Percentiles rank a stretch among this genome's conserved stretches.
These are phyloP conservation scores for Microplitis manilae DNA, from an alignment of 2,888 invertebrate genomes.

Conservation along the genomic window DNA sequence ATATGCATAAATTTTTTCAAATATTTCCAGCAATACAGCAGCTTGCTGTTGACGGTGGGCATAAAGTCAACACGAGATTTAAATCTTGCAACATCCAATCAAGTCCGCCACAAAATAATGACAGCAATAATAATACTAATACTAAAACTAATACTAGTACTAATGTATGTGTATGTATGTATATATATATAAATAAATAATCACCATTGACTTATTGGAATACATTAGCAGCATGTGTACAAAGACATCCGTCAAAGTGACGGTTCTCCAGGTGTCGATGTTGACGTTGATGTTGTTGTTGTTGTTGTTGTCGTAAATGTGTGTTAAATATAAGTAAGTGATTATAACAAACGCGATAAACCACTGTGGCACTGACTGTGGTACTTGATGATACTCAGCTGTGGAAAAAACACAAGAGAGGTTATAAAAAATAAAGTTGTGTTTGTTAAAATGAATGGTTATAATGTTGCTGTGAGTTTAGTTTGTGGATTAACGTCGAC, in stretches of 20 bases:
- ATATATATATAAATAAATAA: conserved; percentile 23
- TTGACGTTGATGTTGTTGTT: conserved; percentile 7
- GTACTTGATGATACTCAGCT: conserved; percentile 47
- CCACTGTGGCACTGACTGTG: conserved; percentile 38
- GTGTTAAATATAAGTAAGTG: neutral
- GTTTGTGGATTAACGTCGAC: neutral
- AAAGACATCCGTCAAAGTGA: conserved; percentile 31
- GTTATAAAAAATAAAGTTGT: conserved; percentile 48
- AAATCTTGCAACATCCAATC: too few species aligned
- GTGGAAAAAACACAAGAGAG: conserved; percentile 51
- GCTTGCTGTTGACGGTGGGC: too few species aligned
- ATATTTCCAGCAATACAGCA: too few species aligned
- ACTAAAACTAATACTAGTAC: too few species aligned
- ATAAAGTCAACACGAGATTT: too few species aligned
- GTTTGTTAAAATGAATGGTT: neutral
- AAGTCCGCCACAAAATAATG: too few species aligned
- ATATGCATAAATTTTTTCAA: too few species aligned
- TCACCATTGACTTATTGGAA: conserved; percentile 41
- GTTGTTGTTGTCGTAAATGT: neutral
- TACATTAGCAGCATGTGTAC: conserved; percentile 41
- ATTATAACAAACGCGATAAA: conserved; percentile 11
- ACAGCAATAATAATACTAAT: too few species aligned
- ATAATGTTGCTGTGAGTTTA: conserved; percentile 23
- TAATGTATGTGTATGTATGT: neutral
- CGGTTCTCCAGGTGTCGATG: conserved; percentile 28